A percentile compares a stretch with the other conserved stretches of the same genome.
Evolutionary conservation across 2,888 invertebrate genomes (phyloP).

Genomic region (Ctenicera cuprea): DNA sequence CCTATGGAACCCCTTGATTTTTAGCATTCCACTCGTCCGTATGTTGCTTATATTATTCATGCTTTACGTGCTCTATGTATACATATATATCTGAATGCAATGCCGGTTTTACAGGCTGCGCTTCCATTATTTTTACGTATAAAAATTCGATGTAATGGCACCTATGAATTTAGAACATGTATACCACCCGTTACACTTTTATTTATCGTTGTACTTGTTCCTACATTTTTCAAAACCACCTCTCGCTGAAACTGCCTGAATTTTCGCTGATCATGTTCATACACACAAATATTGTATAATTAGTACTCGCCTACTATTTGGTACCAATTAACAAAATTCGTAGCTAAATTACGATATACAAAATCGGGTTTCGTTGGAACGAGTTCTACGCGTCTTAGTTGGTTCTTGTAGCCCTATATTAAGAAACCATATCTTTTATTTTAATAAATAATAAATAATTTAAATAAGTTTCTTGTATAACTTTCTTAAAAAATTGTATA

Average conservation of each 20-base stretch:
- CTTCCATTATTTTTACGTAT: constrained; percentile 57
- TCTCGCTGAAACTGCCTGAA: background rate
- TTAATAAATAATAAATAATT: too few species aligned
- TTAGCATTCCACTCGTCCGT: constrained; percentile 67
- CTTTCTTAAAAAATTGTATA: too few species aligned
- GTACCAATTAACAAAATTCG: too few species aligned
- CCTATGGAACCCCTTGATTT: constrained; percentile 65
- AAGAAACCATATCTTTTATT: too few species aligned
- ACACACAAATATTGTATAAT: background rate
- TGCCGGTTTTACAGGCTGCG: constrained; percentile 60
- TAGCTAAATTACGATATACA: too few species aligned
- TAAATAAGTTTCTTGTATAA: too few species aligned
- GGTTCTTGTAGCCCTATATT: too few species aligned
- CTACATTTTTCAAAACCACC: constrained; percentile 20
- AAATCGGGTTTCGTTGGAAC: too few species aligned
- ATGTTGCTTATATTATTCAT: constrained; percentile 67
- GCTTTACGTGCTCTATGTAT: constrained; percentile 67
- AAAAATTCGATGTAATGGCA: constrained; percentile 62
- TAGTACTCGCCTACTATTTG: background rate
- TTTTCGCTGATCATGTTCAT: background rate
- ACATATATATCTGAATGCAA: constrained; percentile 66
- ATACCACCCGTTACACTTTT: constrained; percentile 39
- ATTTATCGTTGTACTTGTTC: constrained; percentile 39
- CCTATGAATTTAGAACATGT: constrained; percentile 50
- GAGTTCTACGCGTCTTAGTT: too few species aligned